Conservation (phyloP, 2,113 vertebrate species). For the Syngnathoides biaculeatus region DNA sequence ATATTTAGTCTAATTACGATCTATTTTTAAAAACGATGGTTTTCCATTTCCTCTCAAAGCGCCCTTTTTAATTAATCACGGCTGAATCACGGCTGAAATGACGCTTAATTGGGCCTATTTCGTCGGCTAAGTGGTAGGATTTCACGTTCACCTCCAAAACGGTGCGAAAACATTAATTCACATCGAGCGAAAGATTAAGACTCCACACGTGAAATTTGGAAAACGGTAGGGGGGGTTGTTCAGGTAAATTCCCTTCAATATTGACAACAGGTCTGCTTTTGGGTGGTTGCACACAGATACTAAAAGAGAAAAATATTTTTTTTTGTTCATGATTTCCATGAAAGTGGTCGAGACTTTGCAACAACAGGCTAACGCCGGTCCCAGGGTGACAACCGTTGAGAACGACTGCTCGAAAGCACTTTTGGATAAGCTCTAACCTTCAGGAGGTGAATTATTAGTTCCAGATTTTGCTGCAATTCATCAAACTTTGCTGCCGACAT, state of each 20-base stretch:
- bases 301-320: too few relatives aligned
- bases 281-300: too few relatives aligned
- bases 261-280: too few relatives aligned
- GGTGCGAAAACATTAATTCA: neutral
- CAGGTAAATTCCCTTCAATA: neutral
- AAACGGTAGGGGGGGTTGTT: neutral
- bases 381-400: too few relatives aligned
- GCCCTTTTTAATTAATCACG: slow-evolving; percentile 22
- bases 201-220: neutral
- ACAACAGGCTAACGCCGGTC: too few relatives aligned
- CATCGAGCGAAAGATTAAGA: neutral
- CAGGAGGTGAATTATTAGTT: too few relatives aligned
- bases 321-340: too few relatives aligned
- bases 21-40: slow-evolving; percentile 61
- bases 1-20: slow-evolving; percentile 49
- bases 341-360: too few relatives aligned
- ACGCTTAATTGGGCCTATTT: slow-evolving; percentile 28
- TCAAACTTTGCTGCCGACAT: too few relatives aligned
- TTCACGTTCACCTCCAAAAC: slow-evolving; percentile 2
- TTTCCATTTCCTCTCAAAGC: slow-evolving; percentile 34
- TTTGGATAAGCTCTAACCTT: too few relatives aligned
- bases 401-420: too few relatives aligned
- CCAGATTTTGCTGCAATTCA: too few relatives aligned
- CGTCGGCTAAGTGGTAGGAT: slow-evolving; percentile 12
- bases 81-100: slow-evolving; percentile 23